phyloP scores from a whole-genome alignment of 2,888 invertebrate species.

The Melinaea marsaeus region DNA sequence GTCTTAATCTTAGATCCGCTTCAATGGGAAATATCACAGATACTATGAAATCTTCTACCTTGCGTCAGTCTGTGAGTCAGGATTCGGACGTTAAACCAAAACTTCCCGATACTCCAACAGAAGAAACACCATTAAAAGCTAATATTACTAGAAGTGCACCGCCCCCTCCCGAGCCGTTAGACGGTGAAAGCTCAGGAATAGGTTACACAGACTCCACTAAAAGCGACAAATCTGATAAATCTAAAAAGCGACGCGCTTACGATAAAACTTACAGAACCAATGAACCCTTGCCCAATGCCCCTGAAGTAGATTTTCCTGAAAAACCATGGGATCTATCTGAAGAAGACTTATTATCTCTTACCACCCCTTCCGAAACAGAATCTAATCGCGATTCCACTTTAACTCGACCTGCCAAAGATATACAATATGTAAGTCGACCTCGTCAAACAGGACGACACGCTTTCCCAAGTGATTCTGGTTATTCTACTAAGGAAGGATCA shows the following conservation, averaged over 20 bases:
- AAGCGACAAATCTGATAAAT: slow-evolving; percentile 75
- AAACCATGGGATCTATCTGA: slow-evolving; percentile 87
- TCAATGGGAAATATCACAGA: slow-evolving; percentile 76
- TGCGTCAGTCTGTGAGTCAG: slow-evolving; percentile 44
- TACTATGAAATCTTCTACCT: slow-evolving; percentile 66
- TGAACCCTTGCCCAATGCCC: slow-evolving; percentile 87
- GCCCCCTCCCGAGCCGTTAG: slow-evolving; percentile 51
- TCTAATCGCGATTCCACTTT: slow-evolving; percentile 76
- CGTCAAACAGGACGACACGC: slow-evolving; percentile 79
- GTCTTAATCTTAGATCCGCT: slow-evolving; percentile 74
- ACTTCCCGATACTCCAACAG: slow-evolving; percentile 60
- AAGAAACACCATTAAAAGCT: slow-evolving; percentile 52
- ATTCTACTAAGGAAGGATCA: slow-evolving; percentile 67
- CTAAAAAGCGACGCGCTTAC: slow-evolving; percentile 84
- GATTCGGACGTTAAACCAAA: slow-evolving; percentile 60
- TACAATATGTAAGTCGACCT: slow-evolving; percentile 78
- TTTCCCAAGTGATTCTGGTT: slow-evolving; percentile 70
- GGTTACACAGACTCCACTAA: slow-evolving; percentile 75
- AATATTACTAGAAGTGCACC: slow-evolving; percentile 56
- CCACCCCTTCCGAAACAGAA: slow-evolving; percentile 78
- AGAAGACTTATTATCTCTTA: slow-evolving; percentile 77
- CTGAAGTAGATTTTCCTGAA: slow-evolving; percentile 87
- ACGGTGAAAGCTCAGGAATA: slow-evolving; percentile 72
- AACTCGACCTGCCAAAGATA: slow-evolving; percentile 79
- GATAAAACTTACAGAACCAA: slow-evolving; percentile 90